These are phyloP conservation scores for Ceyx cyanopectus DNA, from an alignment of 2,113 vertebrate species.

Conservation along the genomic window DNA sequence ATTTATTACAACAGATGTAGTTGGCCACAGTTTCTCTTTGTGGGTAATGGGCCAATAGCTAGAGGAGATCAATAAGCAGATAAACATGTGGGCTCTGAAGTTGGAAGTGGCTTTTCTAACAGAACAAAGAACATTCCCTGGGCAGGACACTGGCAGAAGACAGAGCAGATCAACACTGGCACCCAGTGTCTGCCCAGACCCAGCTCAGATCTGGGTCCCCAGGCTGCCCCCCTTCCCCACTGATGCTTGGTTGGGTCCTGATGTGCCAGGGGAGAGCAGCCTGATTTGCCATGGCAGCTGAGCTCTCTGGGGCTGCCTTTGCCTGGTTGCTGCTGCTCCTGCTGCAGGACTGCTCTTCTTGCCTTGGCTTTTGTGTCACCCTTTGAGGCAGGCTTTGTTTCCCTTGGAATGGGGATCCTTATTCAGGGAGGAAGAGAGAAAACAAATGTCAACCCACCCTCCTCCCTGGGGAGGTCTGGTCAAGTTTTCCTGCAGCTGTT, in stretches of 20 bases:
- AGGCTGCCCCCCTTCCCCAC: not conserved
- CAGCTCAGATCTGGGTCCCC: not conserved
- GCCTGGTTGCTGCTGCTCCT: no score
- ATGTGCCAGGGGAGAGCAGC: no score
- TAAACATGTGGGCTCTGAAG: not conserved
- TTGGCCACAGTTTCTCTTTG: not conserved
- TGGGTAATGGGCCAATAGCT: not conserved
- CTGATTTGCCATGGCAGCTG: no score
- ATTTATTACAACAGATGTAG: not conserved
- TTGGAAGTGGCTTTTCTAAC: slow-evolving; percentile 13
- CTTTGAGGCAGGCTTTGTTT: no score
- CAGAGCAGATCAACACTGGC: slow-evolving; percentile 63
- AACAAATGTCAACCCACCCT: not conserved
- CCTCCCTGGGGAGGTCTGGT: not conserved
- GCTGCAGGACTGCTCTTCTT: no score
- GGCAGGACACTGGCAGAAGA: not conserved
- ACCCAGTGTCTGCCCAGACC: slow-evolving; percentile 55
- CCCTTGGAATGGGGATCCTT: no score
- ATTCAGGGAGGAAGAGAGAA: no score
- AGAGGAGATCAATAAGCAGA: not conserved
- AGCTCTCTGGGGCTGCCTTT: no score
- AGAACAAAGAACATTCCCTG: not conserved
- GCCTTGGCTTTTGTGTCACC: no score
- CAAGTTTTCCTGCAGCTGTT: slow-evolving; percentile 16
- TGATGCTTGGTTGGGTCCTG: no score